Base-by-base conservation (phyloP, 2,113 vertebrate species). In the Tupaia tana region DNA sequence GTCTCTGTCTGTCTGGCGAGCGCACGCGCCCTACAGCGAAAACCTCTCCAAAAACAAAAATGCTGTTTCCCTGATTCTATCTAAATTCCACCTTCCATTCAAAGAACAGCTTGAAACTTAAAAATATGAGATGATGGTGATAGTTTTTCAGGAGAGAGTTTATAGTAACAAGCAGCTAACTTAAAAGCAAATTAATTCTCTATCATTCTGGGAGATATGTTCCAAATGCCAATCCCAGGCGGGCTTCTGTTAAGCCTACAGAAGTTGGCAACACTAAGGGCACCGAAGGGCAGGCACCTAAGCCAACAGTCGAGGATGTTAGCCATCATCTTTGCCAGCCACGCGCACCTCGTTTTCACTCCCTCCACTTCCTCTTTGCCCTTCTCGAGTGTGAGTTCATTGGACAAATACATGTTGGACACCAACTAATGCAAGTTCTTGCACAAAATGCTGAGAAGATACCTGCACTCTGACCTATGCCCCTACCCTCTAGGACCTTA, bases 161-260 rank as follows among this genome's bases (percentile, higher is more conserved):
- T 64, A 58, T 64, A 71, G 52, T 29, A 29, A 66, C 25, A 31
- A 94, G 66, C n/a, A 84, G 52, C 52, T 86, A 81, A 93, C 43
- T 80, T 63, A 63, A 91, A 95, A 82, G 34, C 19, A 78, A 89
- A 73, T 71, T 63, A 83, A 89, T 85, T 93, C 64, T 77, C 71
- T 85, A 66, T 83, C 71, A 80, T 71, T 79, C 75, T 54, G 86
- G 61, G n/a, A 9, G 15, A 75, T 83, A 54, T 71, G 59, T 88
- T 94, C 89, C 64, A 58, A 94, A 78, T 85, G 56, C 71, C 54
- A 61, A 66, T 59, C 70, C 80, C 75, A 89, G 75, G 64, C 70
- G 16, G 9, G 89, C 56, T 85, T 80, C 81, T 67, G 67, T 34
- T 79, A 75, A 69, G 63, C 73, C 81, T 90, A 22, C 25, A 6